Evolutionary conservation across 2,797 vertebrate genomes (phyloP).

Genomic region (Centropyge bicolor): DNA sequence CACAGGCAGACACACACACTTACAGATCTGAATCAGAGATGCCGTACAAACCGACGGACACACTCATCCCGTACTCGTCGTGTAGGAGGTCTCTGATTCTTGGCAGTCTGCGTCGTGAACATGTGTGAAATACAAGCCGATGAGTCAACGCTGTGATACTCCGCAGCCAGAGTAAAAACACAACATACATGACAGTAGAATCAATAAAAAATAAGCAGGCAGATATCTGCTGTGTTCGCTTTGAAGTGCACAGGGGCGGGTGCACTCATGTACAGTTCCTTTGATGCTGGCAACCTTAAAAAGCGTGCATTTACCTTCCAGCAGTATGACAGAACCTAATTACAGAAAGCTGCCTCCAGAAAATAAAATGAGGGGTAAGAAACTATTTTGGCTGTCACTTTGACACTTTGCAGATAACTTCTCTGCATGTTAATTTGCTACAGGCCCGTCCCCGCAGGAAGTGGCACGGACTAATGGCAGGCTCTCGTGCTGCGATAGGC

Average conservation of each 20-base stretch:
- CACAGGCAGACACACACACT: slow-evolving; percentile 15
- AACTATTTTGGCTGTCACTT: slow-evolving; percentile 63
- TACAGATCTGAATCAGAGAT: slow-evolving; percentile 44
- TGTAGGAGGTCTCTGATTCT: slow-evolving; percentile 67
- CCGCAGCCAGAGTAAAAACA: slow-evolving; percentile 32
- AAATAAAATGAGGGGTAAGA: slow-evolving; percentile 42
- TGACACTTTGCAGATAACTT: slow-evolving; percentile 61
- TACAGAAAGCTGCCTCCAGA: slow-evolving; percentile 60
- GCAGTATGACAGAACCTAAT: slow-evolving; percentile 59
- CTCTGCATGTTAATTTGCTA: slow-evolving; percentile 49
- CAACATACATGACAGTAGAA: slow-evolving; percentile 44
- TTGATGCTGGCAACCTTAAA: slow-evolving; percentile 64
- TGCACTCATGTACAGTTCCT: slow-evolving; percentile 46
- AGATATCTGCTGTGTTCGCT: slow-evolving; percentile 47
- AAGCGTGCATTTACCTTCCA: slow-evolving; percentile 62
- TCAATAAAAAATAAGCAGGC: slow-evolving; percentile 37
- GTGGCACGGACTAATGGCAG: slow-evolving; percentile 47
- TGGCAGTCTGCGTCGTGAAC: slow-evolving; percentile 55
- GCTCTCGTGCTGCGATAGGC: slow-evolving; percentile 50
- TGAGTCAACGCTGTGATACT: slow-evolving; percentile 58
- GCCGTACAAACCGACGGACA: slow-evolving; percentile 48
- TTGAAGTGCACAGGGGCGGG: slow-evolving; percentile 50
- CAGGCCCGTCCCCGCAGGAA: slow-evolving; percentile 55
- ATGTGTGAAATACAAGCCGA: slow-evolving; percentile 63
- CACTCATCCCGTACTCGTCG: slow-evolving; percentile 35